Evolutionary conservation across 2,113 vertebrate genomes (phyloP).

Genomic region (Leucopsar rothschildi): DNA sequence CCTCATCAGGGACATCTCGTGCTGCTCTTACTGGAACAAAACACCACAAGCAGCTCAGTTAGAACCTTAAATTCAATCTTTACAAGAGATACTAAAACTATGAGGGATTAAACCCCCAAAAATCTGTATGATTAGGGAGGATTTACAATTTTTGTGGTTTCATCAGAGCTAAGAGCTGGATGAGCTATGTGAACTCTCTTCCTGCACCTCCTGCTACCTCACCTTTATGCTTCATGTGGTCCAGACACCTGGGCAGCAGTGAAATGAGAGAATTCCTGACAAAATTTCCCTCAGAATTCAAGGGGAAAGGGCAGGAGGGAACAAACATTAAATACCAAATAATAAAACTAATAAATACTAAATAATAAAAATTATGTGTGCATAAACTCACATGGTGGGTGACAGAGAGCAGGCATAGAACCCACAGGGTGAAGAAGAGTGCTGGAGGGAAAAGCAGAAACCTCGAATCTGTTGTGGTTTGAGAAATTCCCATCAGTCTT

Average conservation of each 20-base stretch:
- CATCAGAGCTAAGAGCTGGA: background rate
- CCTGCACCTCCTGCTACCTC: background rate
- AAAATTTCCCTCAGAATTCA: background rate
- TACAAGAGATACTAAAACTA: background rate
- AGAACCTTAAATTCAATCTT: background rate
- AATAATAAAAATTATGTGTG: background rate
- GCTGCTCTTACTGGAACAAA: background rate
- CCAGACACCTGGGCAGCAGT: background rate
- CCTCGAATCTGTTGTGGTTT: fast-evolving
- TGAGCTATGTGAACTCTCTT: fast-evolving
- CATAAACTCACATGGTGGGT: background rate
- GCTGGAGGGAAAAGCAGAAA: background rate
- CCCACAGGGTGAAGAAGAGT: background rate
- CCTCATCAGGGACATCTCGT: background rate
- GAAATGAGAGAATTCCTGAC: background rate
- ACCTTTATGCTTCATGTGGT: background rate
- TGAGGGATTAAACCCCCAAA: background rate
- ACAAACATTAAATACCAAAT: background rate
- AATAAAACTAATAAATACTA: too few species aligned
- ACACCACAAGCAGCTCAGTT: background rate
- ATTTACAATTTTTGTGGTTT: background rate
- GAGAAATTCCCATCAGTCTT: background rate
- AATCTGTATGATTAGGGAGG: background rate
- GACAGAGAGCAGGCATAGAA: background rate
- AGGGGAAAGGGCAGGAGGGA: background rate